Evolutionary conservation across 2,113 vertebrate genomes (phyloP).

Genomic region (Dipodomys ordii): DNA sequence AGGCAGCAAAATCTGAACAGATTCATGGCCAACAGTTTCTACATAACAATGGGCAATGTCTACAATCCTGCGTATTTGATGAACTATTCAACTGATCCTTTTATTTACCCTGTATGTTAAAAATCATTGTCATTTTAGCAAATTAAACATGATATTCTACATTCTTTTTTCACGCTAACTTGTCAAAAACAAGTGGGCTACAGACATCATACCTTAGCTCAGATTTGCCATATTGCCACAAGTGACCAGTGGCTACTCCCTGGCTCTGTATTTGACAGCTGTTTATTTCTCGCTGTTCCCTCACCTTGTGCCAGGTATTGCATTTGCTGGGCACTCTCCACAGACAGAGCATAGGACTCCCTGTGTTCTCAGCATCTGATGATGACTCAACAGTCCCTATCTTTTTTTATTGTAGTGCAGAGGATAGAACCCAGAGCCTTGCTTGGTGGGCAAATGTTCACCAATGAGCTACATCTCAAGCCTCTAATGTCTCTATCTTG

Average conservation of each 20-base stretch:
- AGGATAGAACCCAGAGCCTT: neutral
- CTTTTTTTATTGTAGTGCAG: too few relatives aligned
- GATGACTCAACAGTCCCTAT: neutral
- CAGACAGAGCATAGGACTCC: neutral
- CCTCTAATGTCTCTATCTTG: too few relatives aligned
- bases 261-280: neutral
- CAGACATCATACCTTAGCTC: neutral
- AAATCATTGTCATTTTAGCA: neutral
- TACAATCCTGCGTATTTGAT: neutral
- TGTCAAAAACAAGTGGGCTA: neutral
- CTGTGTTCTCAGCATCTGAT: neutral
- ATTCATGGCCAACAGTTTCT: neutral
- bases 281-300: neutral
- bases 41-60: neutral
- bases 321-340: neutral
- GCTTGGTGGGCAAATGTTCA: too few relatives aligned
- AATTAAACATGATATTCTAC: neutral
- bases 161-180: neutral
- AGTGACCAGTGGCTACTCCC: too few relatives aligned
- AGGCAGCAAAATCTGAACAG: neutral
- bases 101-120: neutral
- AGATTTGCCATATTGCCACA: neutral
- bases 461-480: too few relatives aligned
- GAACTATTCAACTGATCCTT: neutral
- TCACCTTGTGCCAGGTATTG: neutral